phyloP scores from a whole-genome alignment of 2,797 vertebrate genomes.

The Falco rusticolus region DNA sequence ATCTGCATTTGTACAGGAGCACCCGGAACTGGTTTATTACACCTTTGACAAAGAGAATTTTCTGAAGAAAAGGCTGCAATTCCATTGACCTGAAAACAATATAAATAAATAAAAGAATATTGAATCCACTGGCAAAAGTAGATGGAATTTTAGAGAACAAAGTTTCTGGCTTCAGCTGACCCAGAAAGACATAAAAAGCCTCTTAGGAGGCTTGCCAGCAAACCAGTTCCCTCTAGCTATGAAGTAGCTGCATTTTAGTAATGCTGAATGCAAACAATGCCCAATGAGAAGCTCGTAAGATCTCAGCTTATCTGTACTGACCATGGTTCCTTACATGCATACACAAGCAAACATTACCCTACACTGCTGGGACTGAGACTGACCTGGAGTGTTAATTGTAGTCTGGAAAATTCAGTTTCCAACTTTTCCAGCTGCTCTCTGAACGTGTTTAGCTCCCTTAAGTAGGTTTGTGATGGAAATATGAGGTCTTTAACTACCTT shows the following conservation, averaged over 20 bases:
- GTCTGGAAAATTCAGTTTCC: conserved; percentile 77
- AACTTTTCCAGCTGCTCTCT: conserved; percentile 78
- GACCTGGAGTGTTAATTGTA: conserved; percentile 75
- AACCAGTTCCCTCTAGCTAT: background rate
- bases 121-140: background rate
- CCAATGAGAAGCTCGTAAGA: background rate
- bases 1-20: background rate
- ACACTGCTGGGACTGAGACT: background rate
- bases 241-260: background rate
- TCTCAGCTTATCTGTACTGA: background rate
- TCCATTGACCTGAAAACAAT: conserved; percentile 40
- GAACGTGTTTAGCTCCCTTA: conserved; percentile 70
- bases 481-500: conserved; percentile 66
- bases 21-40: background rate
- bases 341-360: background rate
- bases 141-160: background rate
- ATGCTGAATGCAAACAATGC: background rate
- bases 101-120: background rate
- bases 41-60: conserved; percentile 57
- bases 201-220: background rate
- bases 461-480: conserved; percentile 73
- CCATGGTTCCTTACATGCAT: background rate
- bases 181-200: background rate
- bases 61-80: background rate
- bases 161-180: background rate